phyloP scores from a whole-genome alignment of 1,140 invertebrate species.

The Pseudomyrmex concolor region DNA sequence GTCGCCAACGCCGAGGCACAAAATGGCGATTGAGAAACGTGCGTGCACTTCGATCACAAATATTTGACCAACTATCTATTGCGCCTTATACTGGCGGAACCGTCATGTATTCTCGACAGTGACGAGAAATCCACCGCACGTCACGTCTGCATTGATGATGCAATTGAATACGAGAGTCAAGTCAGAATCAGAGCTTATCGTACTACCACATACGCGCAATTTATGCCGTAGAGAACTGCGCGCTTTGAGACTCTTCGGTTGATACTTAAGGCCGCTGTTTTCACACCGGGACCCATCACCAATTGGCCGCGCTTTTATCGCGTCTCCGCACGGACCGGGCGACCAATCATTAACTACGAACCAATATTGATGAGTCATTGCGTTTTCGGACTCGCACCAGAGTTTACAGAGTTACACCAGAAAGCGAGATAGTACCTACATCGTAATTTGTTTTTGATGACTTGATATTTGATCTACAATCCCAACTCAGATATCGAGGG shows the following conservation, averaged over 20 bases:
- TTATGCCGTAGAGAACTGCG: not conserved
- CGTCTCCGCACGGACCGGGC: constrained; percentile 59
- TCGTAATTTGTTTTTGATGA: too few species aligned
- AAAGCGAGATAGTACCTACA: constrained; percentile 4
- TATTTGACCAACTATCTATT: not conserved
- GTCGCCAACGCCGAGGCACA: not conserved
- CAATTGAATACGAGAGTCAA: constrained; percentile 71
- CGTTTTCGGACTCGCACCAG: constrained; percentile 14
- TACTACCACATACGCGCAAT: constrained; percentile 2
- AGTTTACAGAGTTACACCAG: not conserved
- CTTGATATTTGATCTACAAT: not conserved
- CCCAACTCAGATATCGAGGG: too few species aligned
- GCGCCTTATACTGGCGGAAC: not conserved
- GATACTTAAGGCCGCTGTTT: not conserved
- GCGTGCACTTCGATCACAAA: too few species aligned
- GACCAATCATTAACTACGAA: not conserved
- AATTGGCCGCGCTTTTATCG: constrained; percentile 60
- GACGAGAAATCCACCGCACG: constrained; percentile 56
- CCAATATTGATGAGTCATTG: constrained; percentile 74
- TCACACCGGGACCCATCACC: not conserved
- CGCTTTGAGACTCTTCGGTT: constrained; percentile 51
- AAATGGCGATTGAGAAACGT: too few species aligned
- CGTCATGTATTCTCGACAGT: constrained; percentile 59
- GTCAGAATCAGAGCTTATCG: constrained; percentile 39
- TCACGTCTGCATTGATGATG: constrained; percentile 65